Conservation (phyloP, 1,140 invertebrate species). For the Pachyrhynchus sulphureomaculatus region DNA sequence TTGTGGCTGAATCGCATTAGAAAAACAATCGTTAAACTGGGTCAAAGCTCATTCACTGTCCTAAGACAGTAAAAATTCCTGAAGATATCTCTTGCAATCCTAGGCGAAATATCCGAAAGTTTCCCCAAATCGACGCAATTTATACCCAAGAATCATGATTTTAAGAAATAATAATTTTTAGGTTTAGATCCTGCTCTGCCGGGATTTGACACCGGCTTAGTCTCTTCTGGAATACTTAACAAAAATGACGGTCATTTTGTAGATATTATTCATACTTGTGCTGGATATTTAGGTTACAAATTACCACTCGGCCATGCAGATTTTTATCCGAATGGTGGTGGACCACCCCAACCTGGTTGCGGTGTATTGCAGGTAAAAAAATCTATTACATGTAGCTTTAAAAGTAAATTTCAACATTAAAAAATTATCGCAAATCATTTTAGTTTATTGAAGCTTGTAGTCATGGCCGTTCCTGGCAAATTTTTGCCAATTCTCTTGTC, state of each 20-base stretch:
- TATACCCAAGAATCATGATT: no score
- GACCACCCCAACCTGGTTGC: constrained; percentile 72
- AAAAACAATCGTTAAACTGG: no score
- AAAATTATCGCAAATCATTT: neutral
- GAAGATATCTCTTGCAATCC: no score
- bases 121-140: no score
- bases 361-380: constrained; percentile 27
- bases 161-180: no score
- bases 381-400: no score
- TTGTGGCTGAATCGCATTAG: no score
- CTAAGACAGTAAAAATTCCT: no score
- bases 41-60: no score
- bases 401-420: neutral
- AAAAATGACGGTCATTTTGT: constrained; percentile 71
- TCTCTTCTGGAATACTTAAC: constrained; percentile 60
- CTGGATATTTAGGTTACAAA: constrained; percentile 62
- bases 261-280: constrained; percentile 75
- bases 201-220: constrained; percentile 62
- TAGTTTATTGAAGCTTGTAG: constrained; percentile 66
- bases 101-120: no score
- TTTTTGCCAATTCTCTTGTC: constrained; percentile 67
- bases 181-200: constrained; percentile 77
- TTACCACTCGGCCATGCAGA: constrained; percentile 70
- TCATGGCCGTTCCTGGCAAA: constrained; percentile 72
- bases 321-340: constrained; percentile 82